These are phyloP conservation scores for Drosophila algonquin DNA, from an alignment of 2,888 invertebrate genomes.

Conservation along the genomic window DNA sequence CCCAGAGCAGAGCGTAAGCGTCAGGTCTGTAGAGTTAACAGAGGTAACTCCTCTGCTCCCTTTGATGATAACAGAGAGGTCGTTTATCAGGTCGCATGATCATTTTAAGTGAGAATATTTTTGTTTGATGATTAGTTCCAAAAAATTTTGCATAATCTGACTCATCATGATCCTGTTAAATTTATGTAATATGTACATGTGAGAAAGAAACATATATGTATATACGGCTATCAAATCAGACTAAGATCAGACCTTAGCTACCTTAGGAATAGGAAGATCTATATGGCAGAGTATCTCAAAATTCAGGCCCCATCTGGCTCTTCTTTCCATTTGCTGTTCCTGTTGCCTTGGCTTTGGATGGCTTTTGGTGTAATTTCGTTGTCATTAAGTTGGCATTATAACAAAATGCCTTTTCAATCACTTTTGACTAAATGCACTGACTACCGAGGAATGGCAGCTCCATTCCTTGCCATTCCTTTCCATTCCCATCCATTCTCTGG, in stretches of 20 bases:
- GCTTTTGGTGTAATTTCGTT: constrained; percentile 76
- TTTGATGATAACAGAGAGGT: too few relatives aligned
- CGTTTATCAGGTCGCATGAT: too few relatives aligned
- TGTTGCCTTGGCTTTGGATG: constrained; percentile 33
- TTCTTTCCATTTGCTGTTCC: constrained; percentile 33
- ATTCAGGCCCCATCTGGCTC: background rate
- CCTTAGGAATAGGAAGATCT: background rate
- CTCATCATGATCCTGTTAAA: too few relatives aligned
- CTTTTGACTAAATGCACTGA: constrained; percentile 79
- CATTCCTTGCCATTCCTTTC: constrained; percentile 25
- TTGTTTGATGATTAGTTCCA: too few relatives aligned
- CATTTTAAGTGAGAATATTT: too few relatives aligned
- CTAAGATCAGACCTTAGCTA: background rate
- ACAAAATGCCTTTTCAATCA: constrained; percentile 81
- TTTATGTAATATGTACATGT: too few relatives aligned
- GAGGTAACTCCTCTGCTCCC: too few relatives aligned
- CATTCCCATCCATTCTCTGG: constrained; percentile 8
- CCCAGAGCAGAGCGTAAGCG: too few relatives aligned
- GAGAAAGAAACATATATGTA: too few relatives aligned
- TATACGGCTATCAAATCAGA: too few relatives aligned
- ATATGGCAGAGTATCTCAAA: background rate
- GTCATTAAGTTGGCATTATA: constrained; percentile 81
- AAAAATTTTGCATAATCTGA: too few relatives aligned
- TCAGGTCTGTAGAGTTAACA: too few relatives aligned
- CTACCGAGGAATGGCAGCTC: constrained; percentile 26